phyloP scores from a whole-genome alignment of 1,140 invertebrate genomes.

The Anthonomus grandis region DNA sequence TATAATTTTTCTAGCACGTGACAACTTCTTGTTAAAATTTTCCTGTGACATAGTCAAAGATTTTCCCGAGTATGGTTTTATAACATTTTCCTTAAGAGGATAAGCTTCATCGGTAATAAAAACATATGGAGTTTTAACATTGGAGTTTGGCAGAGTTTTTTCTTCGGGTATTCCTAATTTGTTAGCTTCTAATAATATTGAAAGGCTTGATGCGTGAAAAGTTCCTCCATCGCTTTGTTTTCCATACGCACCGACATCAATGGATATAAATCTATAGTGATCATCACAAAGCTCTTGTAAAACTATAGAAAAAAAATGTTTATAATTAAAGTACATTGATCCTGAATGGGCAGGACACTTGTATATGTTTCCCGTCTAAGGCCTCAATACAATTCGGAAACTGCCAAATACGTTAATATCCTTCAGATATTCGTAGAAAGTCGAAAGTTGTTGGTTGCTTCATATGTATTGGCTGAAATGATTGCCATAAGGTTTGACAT shows the following conservation, averaged over 20 bases:
- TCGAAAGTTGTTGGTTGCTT: slow-evolving; percentile 34
- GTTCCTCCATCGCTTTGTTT: slow-evolving; percentile 46
- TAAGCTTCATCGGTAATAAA: too few species aligned
- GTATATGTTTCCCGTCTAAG: slow-evolving; percentile 51
- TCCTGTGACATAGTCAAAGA: too few species aligned
- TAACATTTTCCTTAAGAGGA: too few species aligned
- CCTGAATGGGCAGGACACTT: slow-evolving; percentile 41
- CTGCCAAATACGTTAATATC: slow-evolving; percentile 47
- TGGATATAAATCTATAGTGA: slow-evolving; percentile 48
- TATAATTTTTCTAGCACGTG: too few species aligned
- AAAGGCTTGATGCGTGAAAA: too few species aligned
- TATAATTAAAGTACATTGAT: slow-evolving; percentile 51
- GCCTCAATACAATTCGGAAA: slow-evolving; percentile 47
- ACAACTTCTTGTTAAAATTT: too few species aligned
- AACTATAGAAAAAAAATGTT: slow-evolving; percentile 49
- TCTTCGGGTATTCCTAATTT: too few species aligned
- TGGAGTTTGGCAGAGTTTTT: too few species aligned
- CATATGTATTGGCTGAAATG: slow-evolving; percentile 33
- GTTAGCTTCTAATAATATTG: too few species aligned
- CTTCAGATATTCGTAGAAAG: slow-evolving; percentile 35
- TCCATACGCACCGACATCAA: slow-evolving; percentile 50
- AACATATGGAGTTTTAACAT: too few species aligned
- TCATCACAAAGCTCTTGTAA: slow-evolving; percentile 47
- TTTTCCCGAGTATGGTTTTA: too few species aligned
- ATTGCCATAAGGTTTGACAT: slow-evolving; percentile 40